These are phyloP conservation scores for Teleopsis dalmanni DNA, from an alignment of 1,140 invertebrate genomes.

Conservation along the genomic window DNA sequence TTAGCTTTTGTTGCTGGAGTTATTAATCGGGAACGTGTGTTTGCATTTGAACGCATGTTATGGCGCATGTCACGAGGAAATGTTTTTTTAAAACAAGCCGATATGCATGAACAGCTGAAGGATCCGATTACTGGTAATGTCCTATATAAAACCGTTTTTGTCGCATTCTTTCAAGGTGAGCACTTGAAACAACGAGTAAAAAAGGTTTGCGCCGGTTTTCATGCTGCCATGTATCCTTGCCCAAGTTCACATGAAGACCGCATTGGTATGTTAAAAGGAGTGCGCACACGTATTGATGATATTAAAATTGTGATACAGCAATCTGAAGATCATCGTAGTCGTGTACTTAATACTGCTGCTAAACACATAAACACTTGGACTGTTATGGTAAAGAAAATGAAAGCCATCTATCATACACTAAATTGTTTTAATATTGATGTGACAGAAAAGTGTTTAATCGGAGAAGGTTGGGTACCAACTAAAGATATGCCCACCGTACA, in stretches of 20 bases:
- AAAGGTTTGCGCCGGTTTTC: constrained; percentile 70
- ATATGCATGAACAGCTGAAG: constrained; percentile 47
- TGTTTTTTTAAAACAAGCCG: constrained; percentile 54
- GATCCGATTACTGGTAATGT: constrained; percentile 20
- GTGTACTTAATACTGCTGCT: constrained; percentile 60
- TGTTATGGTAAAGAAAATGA: constrained; percentile 63
- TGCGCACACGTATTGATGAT: constrained; percentile 65
- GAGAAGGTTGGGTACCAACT: constrained; percentile 68
- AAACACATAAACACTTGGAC: constrained; percentile 63
- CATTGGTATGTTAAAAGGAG: constrained; percentile 61
- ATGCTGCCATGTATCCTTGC: constrained; percentile 66
- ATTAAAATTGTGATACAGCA: constrained; percentile 54
- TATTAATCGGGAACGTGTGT: constrained; percentile 59
- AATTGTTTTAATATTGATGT: constrained; percentile 62
- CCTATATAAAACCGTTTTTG: constrained; percentile 60
- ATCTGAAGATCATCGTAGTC: constrained; percentile 63
- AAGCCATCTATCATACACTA: constrained; percentile 66
- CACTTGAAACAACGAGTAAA: constrained; percentile 63
- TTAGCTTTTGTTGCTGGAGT: constrained; percentile 58
- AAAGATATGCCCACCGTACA: constrained; percentile 51
- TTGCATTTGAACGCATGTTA: constrained; percentile 73
- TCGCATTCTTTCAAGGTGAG: constrained; percentile 75
- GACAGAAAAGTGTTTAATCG: constrained; percentile 61
- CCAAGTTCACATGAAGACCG: constrained; percentile 63
- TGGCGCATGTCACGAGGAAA: constrained; percentile 69